Evolutionary conservation across 1,140 invertebrate species (phyloP), one percentile per base, ranked within the genome.

Genomic region (Coelopa frigida): DNA sequence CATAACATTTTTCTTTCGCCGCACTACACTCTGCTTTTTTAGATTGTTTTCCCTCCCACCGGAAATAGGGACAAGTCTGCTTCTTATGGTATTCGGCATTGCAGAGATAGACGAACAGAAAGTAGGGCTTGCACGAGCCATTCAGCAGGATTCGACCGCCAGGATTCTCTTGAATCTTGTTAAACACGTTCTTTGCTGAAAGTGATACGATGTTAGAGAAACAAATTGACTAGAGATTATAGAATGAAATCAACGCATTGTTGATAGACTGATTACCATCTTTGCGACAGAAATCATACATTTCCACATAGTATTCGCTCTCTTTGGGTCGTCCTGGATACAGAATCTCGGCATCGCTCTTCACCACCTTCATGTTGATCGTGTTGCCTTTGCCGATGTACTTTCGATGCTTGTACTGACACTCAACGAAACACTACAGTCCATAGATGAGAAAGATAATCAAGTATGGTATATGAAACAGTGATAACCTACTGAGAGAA

Each of bases 281-380:
- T 24, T 58, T 62, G 14, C 53, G 51, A 14, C 59, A 62, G 14
- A 23, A 37, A 0, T 62, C 59, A 10, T 36, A 56, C 55, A 52
- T 45, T 15, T 36, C 41, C 6, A 62, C 45, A 14, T 56, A 47
- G 23, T 62, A 62, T 1, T 52, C 51, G 40, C 50, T 53, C 29
- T 62, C 59, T 21, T 62, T 62, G 5, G 59, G 57, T 1, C 57
- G 43, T 12, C 46, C 38, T 4, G 14, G 44, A 10, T 48, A 62
- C 1, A 33, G 23, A 1, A 42, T 52, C 10, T 59, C 57, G 1
- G 57, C 60, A 21, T 62, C 50, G 8, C 55, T 12, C 17, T 54
- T 57, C 2, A 62, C 59, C 55, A 59, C 59, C 18, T 62, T 63
- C 59, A 62, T 62, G 12, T 62, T 59, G 5, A 62, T 57, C 1